Conservation (phyloP, 2,113 vertebrate genomes). For the Oreotrochilus melanogaster region DNA sequence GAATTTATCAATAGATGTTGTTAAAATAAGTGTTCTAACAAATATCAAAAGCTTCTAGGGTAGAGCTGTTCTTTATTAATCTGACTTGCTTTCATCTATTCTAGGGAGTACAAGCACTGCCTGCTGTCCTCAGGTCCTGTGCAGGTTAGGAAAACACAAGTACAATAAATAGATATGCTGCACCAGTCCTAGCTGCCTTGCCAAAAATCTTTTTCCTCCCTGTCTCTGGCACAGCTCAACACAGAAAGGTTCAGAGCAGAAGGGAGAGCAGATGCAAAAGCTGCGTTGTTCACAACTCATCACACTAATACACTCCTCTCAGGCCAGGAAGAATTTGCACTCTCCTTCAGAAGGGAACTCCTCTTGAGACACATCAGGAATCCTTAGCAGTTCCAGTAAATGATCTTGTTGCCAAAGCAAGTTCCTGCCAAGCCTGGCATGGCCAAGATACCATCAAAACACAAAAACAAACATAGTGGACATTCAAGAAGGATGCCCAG, state of each 20-base stretch:
- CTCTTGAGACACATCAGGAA: neutral
- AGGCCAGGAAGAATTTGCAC: neutral
- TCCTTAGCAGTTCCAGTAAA: neutral
- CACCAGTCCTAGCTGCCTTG: neutral
- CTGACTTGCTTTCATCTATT: neutral
- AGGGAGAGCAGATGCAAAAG: neutral
- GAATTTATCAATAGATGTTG: neutral
- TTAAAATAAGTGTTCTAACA: neutral
- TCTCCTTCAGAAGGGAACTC: neutral
- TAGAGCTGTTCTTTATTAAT: neutral
- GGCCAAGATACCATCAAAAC: neutral
- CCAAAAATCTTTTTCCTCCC: neutral
- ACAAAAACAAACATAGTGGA: rapidly evolving
- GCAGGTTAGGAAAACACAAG: neutral
- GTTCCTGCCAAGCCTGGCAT: neutral
- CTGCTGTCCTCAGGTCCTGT: neutral
- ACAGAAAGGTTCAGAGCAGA: neutral
- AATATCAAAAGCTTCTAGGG: neutral
- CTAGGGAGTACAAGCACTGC: neutral
- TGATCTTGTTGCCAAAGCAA: neutral
- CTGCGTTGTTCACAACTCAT: neutral
- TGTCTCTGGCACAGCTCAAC: neutral
- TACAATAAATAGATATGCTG: neutral
- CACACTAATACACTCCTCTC: neutral
- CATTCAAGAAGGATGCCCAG: neutral